phyloP scores from a whole-genome alignment of 2,113 vertebrate species.

The Leuciscus idus region DNA sequence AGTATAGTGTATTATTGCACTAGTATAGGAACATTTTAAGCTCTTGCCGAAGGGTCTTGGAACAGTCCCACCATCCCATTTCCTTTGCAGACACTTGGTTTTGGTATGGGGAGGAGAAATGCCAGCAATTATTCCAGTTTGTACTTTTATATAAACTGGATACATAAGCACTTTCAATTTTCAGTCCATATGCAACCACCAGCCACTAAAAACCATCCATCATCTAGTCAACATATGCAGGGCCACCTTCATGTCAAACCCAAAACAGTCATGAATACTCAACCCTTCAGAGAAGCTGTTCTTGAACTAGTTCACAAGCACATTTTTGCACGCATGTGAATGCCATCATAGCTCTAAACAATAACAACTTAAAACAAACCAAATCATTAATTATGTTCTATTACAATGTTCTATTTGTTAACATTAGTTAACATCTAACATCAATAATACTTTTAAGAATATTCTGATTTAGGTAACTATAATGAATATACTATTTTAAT shows the following conservation, averaged over 20 bases:
- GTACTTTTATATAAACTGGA: conserved; percentile 8
- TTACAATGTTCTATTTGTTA: neutral
- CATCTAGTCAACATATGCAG: conserved; percentile 41
- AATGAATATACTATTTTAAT: neutral
- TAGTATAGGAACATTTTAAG: neutral
- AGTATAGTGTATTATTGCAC: neutral
- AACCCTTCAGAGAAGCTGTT: neutral
- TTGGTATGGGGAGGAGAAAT: conserved; percentile 26
- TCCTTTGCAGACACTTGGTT: neutral
- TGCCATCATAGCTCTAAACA: neutral
- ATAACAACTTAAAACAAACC: neutral
- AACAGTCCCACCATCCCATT: neutral
- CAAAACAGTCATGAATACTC: conserved; percentile 31
- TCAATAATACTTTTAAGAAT: neutral
- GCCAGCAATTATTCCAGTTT: conserved; percentile 7
- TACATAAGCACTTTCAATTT: conserved; percentile 30
- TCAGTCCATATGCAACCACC: conserved; percentile 14
- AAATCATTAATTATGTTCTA: neutral
- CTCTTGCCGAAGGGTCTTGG: neutral
- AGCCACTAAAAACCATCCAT: conserved; percentile 47
- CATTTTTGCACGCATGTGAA: neutral
- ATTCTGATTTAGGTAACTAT: neutral
- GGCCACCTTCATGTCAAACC: conserved; percentile 43
- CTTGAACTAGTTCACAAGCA: neutral
- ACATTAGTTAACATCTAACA: neutral